Evolutionary conservation across 1,140 invertebrate genomes (phyloP).

Genomic region (Cylas formicarius): DNA sequence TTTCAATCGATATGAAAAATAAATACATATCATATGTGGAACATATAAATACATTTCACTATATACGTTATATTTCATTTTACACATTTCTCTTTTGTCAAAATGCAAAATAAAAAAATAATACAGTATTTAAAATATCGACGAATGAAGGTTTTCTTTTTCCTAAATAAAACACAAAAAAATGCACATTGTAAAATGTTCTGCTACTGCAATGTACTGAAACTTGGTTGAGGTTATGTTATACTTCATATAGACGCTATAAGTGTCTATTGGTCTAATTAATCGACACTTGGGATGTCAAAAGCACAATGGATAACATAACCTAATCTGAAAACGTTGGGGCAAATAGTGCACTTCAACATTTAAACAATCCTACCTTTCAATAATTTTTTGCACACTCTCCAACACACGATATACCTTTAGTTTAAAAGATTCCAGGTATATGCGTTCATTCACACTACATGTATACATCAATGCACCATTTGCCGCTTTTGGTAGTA

Average conservation of each 20-base stretch:
- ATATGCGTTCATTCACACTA: constrained; percentile 23
- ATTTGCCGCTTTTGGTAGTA: constrained; percentile 23
- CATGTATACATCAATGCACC: constrained; percentile 29
- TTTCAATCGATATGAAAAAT: constrained; percentile 27
- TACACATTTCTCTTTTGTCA: constrained; percentile 22
- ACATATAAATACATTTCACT: constrained; percentile 24
- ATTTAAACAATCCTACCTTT: constrained; percentile 20
- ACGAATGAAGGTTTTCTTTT: constrained; percentile 30
- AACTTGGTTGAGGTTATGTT: constrained; percentile 30
- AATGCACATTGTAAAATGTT: constrained; percentile 35
- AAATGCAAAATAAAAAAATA: constrained; percentile 24
- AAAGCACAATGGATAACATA: constrained; percentile 23
- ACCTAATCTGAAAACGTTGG: constrained; percentile 29
- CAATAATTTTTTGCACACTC: constrained; percentile 24
- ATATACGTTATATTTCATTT: constrained; percentile 25
- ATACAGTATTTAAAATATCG: constrained; percentile 19
- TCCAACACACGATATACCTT: constrained; percentile 28
- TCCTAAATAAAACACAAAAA: constrained; percentile 38
- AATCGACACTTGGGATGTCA: background rate
- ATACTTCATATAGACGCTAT: constrained; percentile 17
- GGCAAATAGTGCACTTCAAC: constrained; percentile 34
- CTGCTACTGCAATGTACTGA: constrained; percentile 35
- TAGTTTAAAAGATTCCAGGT: constrained; percentile 23
- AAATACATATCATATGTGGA: constrained; percentile 28
- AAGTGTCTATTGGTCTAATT: constrained; percentile 6